Base-by-base conservation (phyloP, 2,888 invertebrate genomes). In the Amiota mariae region DNA sequence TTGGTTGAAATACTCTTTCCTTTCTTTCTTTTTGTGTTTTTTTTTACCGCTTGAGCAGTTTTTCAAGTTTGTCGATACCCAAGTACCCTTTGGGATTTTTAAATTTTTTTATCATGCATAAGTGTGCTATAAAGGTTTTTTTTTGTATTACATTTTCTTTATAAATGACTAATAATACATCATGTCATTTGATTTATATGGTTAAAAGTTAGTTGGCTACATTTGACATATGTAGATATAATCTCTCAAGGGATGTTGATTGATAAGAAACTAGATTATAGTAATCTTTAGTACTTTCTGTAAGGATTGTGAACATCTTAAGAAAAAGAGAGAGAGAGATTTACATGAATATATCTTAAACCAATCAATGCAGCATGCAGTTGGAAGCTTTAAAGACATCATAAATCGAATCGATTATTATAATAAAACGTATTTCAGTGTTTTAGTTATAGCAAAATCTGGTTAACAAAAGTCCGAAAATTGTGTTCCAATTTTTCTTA, bases 161-260 rank as follows among this genome's bases (percentile, higher is more conserved):
- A 82, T 85, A 88, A 88, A 88, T 88, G 88, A 88, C 88, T 86
- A 85, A 89, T 86, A 89, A 89, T 89, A 89, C 89, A 89, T 89
- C 89, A 89, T 88, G 85, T 81, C 80, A 87, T 82, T 82, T 89
- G 89, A 66, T 48, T 15, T 66, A 66, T 66, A n/a, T 66, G n/a
- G 13, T 66, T 48, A 18, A 47, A 46, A 57, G 20, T 47, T 48
- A 57, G 70, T 24, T 70, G 24, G n/a, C 46, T 15, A 56, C 46
- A 12, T 56, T 56, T 54, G 57, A 18, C 18, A 36, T 36, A 36
- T 36, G 36, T 36, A 36, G 36, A 36, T 36, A 36, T 36, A 20
- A 10, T 57, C 10, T 57, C 57, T 57, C 57, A 8, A 3, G 57
- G 57, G 57, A 15, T 57, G 57, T 15, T 57, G 11, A 10, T 13